Percentiles rank a stretch among this genome's conserved stretches.
Evolutionary conservation across 2,113 vertebrate genomes (phyloP).

Genomic region (Thamnaconus septentrionalis): DNA sequence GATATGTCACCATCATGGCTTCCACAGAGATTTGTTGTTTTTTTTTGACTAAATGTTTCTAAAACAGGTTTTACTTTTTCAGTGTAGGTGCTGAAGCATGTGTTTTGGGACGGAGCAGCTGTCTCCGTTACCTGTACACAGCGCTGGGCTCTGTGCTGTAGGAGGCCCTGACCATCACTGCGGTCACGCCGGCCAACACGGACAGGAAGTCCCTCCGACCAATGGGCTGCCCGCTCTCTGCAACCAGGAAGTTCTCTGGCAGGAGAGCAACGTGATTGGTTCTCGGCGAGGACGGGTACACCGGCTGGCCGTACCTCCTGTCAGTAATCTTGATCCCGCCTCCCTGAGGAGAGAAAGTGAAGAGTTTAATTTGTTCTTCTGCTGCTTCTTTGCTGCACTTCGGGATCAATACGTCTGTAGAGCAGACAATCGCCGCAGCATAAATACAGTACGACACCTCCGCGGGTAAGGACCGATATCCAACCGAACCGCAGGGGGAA

Average conservation of each 20-base stretch:
- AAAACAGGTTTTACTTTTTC: too few relatives aligned
- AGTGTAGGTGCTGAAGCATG: too few relatives aligned
- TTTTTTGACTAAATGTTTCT: too few relatives aligned
- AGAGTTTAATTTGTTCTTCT: not conserved
- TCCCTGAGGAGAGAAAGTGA: constrained; percentile 42
- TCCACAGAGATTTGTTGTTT: too few relatives aligned
- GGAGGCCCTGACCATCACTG: constrained; percentile 63
- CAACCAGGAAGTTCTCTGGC: constrained; percentile 61
- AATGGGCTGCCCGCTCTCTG: constrained; percentile 35
- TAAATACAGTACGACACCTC: constrained; percentile 5
- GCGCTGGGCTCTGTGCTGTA: constrained; percentile 68
- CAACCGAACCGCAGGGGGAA: not conserved
- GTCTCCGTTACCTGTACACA: constrained; percentile 59
- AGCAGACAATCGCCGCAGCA: not conserved
- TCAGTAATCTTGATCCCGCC: constrained; percentile 58
- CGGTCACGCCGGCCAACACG: constrained; percentile 54
- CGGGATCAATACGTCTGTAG: not conserved
- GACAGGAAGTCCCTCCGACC: constrained; percentile 63
- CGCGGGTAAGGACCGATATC: constrained; percentile 2
- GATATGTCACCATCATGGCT: too few relatives aligned
- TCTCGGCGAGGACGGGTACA: constrained; percentile 59
- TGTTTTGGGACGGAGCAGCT: not conserved
- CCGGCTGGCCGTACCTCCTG: constrained; percentile 50
- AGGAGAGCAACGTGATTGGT: constrained; percentile 54
- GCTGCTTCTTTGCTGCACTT: not conserved